Evolutionary conservation across 2,113 vertebrate species (phyloP), one percentile per base, ranked within the genome.

Genomic region (Chaetura pelagica): DNA sequence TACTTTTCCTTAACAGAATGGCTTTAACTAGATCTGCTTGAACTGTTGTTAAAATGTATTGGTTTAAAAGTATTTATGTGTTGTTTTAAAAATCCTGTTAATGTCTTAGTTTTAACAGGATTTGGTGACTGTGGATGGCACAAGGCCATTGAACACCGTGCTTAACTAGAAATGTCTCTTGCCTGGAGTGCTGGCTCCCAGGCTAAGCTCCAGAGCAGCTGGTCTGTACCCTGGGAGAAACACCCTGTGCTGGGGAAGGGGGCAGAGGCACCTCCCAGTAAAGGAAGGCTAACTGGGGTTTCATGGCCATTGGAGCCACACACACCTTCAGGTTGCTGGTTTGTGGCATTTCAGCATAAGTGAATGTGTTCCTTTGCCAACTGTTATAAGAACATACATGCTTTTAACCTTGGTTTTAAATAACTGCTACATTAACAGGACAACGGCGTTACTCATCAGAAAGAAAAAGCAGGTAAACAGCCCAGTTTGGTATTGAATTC

Each of bases 71-170:
- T 63, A 90, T 51, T 67, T 54, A 69, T 87, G 73, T 89, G 77
- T 92, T 81, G 68, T 89, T 90, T 90, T 78, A 2, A n/a, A 93
- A 94, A 94, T 86, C 89, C 76, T 23, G 16, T 78, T 84, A 94
- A 74, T 24, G 29, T 52, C 86, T 92, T 71, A 17, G 29, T 59
- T 92, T 77, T 78, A 81, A 55, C 48, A 59, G 73, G 86, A 35
- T 95, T 91, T 90, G 73, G 75, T 62, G 82, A 32, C 68, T 73
- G 48, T 49, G 87, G 63, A 24, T 94, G 55, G 89, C 78, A 85
- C 22, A 69, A 96, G 58, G 67, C 35, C 63, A 20, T 88, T 85
- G 73, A 59, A 74, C 0, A 3, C 67, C 4, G n/a, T 30, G 62
- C 78, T 82, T 82, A 51, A 63, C 46, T 55, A 58, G 81, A 63